Evolutionary conservation across 2,888 invertebrate genomes (phyloP).

Genomic region (Shargacucullia verbasci): DNA sequence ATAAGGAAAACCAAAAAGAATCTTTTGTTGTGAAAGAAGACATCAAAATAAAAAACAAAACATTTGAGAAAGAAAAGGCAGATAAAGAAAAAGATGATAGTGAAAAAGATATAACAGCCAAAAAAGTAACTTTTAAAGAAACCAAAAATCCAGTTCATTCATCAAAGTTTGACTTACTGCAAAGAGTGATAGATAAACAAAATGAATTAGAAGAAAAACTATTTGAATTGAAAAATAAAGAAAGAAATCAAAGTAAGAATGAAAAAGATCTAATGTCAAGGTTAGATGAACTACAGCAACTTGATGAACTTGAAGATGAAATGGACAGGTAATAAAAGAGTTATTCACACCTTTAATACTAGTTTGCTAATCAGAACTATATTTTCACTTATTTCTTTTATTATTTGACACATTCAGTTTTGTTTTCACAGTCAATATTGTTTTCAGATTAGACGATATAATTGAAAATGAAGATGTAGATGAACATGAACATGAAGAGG

Average conservation of each 20-base stretch:
- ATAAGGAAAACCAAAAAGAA: conserved; percentile 32
- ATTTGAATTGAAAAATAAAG: conserved; percentile 69
- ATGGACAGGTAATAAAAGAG: conserved; percentile 76
- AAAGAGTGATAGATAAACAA: conserved; percentile 77
- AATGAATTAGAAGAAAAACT: conserved; percentile 74
- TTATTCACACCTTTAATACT: no score
- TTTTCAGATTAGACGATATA: conserved; percentile 67
- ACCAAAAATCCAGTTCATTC: conserved; percentile 43
- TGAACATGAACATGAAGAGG: conserved; percentile 49
- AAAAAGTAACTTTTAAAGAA: conserved; percentile 33
- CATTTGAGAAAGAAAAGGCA: conserved; percentile 2
- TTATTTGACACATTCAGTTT: not conserved
- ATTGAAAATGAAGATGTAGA: conserved; percentile 67
- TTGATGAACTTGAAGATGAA: conserved; percentile 88
- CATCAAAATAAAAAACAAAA: conserved; percentile 24
- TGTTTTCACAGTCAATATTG: no score
- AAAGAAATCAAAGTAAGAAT: conserved; percentile 65
- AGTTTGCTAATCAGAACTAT: no score
- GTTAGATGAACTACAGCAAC: conserved; percentile 87
- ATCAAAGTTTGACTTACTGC: conserved; percentile 69
- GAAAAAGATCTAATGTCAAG: conserved; percentile 82
- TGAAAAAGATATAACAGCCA: conserved; percentile 22
- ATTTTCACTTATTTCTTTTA: no score
- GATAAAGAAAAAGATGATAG: conserved; percentile 12
- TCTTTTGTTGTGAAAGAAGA: conserved; percentile 27